Conservation (phyloP, 2,888 invertebrate genomes). For the Amphipyra berbera region DNA sequence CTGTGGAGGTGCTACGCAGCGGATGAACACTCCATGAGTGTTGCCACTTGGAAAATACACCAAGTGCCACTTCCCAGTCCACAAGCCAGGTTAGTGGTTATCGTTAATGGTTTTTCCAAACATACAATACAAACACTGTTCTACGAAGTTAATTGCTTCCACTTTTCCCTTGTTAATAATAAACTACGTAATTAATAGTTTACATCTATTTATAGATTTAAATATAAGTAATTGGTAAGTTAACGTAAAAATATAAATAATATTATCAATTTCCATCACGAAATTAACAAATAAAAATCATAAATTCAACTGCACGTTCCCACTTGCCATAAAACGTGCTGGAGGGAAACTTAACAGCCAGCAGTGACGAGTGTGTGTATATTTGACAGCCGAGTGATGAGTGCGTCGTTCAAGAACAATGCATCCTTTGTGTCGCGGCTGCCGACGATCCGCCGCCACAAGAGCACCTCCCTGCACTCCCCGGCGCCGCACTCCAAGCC, state of each 20-base stretch:
- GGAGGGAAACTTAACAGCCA: slow-evolving; percentile 30
- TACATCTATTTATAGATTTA: background rate
- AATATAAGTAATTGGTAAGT: too few species aligned
- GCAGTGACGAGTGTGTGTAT: slow-evolving; percentile 63
- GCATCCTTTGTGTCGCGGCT: slow-evolving; percentile 97
- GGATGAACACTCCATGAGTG: slow-evolving; percentile 97
- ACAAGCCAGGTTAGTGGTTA: slow-evolving; percentile 91
- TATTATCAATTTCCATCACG: background rate
- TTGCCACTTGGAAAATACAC: slow-evolving; percentile 99
- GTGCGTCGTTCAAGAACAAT: slow-evolving; percentile 97
- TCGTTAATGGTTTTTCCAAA: slow-evolving; percentile 5
- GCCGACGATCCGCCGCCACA: slow-evolving; percentile 95
- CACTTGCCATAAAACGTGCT: slow-evolving; percentile 17
- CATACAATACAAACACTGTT: slow-evolving; percentile 9
- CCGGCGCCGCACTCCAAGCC: slow-evolving; percentile 92
- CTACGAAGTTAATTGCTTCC: slow-evolving; percentile 14
- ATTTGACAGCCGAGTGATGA: slow-evolving; percentile 91
- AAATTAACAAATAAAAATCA: slow-evolving; percentile 11
- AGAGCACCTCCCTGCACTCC: slow-evolving; percentile 94
- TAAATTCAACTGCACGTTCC: slow-evolving; percentile 5
- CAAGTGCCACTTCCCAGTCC: slow-evolving; percentile 95
- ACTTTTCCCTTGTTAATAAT: slow-evolving; percentile 12
- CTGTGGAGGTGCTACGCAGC: slow-evolving; percentile 98
- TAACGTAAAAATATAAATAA: background rate
- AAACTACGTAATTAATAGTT: slow-evolving; percentile 4